Percentiles rank a stretch among this genome's conserved stretches.
These are phyloP conservation scores for Myripristis jacobus DNA, from an alignment of 2,797 vertebrate species.

Conservation along the genomic window DNA sequence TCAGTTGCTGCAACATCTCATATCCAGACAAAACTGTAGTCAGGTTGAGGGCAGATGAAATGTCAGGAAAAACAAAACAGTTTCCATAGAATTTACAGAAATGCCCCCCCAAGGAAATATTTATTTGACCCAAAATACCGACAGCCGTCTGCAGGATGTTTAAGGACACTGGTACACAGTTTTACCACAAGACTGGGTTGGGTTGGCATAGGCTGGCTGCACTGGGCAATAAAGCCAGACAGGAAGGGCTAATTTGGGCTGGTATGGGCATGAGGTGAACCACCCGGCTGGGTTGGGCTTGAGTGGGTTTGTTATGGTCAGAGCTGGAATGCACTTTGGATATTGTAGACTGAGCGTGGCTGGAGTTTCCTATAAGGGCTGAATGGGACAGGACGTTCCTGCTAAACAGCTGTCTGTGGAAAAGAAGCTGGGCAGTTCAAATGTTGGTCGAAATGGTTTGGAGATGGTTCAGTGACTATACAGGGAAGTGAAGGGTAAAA, in stretches of 20 bases:
- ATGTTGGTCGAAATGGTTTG: slow-evolving; percentile 10
- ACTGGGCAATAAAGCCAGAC: slow-evolving; percentile 46
- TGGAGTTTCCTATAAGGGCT: slow-evolving; percentile 7
- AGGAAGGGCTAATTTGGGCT: slow-evolving; percentile 49
- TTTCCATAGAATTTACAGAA: slow-evolving; percentile 27
- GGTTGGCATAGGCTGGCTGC: slow-evolving; percentile 28
- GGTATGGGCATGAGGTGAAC: slow-evolving; percentile 51
- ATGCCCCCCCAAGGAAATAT: slow-evolving; percentile 16
- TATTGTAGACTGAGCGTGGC: slow-evolving; percentile 22
- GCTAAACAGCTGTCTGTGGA: slow-evolving; percentile 47
- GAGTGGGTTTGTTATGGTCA: slow-evolving; percentile 45
- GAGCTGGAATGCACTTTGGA: slow-evolving; percentile 50
- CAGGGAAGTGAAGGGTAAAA: slow-evolving; percentile 3
- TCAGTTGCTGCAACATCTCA: slow-evolving; percentile 41
- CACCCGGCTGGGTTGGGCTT: slow-evolving; percentile 42
- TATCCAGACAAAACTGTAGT: slow-evolving; percentile 40
- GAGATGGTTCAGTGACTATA: slow-evolving; percentile 5
- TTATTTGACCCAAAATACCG: slow-evolving; percentile 5
- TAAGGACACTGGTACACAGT: slow-evolving; percentile 16
- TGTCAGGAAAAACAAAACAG: slow-evolving; percentile 15
- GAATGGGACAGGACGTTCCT: slow-evolving; percentile 26
- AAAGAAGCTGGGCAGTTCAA: slow-evolving; percentile 18
- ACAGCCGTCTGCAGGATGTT: slow-evolving; percentile 27
- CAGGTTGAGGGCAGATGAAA: slow-evolving; percentile 26
- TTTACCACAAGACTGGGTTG: slow-evolving; percentile 30